A percentile compares a stretch with the other conserved stretches of the same genome.
phyloP scores from a whole-genome alignment of 2,113 vertebrate species.

The Ifrita kowaldi region DNA sequence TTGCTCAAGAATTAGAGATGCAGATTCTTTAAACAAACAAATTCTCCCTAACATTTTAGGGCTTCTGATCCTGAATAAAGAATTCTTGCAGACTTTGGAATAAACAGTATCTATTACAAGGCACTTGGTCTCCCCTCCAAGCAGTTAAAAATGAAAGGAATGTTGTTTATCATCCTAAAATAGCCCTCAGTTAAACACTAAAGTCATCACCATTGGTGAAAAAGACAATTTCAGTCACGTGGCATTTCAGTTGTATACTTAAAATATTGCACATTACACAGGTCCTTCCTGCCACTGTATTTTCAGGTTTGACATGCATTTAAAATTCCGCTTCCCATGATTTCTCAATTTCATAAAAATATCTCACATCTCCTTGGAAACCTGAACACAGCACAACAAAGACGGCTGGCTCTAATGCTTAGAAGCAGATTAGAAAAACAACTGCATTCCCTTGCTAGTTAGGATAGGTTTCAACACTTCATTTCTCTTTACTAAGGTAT shows the following conservation, averaged over 20 bases:
- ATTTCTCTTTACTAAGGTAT: background rate
- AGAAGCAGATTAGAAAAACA: background rate
- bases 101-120: background rate
- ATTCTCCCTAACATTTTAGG: background rate
- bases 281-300: background rate
- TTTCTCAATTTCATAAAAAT: conserved; percentile 44
- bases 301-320: background rate
- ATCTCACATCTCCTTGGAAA: conserved; percentile 50
- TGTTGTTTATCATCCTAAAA: conserved; percentile 38
- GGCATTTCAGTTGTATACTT: background rate
- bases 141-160: conserved; percentile 38
- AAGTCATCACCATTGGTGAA: background rate
- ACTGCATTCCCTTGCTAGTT: background rate
- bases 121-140: background rate
- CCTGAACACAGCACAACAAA: conserved; percentile 2
- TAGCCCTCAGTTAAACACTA: conserved; percentile 9
- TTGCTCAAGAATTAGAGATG: background rate
- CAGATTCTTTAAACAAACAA: background rate
- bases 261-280: background rate
- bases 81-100: background rate
- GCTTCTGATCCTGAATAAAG: background rate
- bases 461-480: background rate
- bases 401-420: background rate
- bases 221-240: background rate
- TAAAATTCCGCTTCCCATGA: conserved; percentile 8